Conservation (phyloP, 2,797 vertebrate genomes). For the Acanthopagrus latus region DNA sequence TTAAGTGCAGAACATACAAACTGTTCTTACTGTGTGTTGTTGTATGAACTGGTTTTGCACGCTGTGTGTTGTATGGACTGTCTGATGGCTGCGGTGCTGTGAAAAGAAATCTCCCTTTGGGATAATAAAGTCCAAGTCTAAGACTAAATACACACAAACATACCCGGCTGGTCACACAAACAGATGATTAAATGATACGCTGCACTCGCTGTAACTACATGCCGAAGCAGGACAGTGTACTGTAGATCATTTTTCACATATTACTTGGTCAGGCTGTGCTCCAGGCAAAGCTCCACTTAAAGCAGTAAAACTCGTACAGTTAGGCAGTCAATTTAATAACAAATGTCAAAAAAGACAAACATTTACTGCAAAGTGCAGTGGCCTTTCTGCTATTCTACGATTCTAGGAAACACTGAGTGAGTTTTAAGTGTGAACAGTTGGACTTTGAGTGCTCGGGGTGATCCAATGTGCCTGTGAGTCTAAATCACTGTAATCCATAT, state of each 20-base stretch:
- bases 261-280: slow-evolving; percentile 15
- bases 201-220: slow-evolving; percentile 5
- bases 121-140: no score
- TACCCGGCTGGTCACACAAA: not conserved
- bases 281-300: slow-evolving; percentile 30
- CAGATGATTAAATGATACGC: not conserved
- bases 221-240: not conserved
- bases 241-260: not conserved
- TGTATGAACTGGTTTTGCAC: no score
- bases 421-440: not conserved
- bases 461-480: slow-evolving; percentile 4
- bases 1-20: slow-evolving; percentile 8
- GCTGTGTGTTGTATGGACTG: no score
- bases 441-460: not conserved
- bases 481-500: not conserved
- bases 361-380: not conserved
- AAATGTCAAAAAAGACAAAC: slow-evolving; percentile 1
- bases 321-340: slow-evolving; percentile 6
- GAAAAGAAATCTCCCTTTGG: no score
- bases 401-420: slow-evolving; percentile 16
- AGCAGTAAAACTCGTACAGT: slow-evolving; percentile 4
- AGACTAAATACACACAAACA: not conserved
- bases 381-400: slow-evolving; percentile 3
- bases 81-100: no score
- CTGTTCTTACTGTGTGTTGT: no score